Conservation (phyloP, 2,888 invertebrate genomes). For the Thyatira batis region DNA sequence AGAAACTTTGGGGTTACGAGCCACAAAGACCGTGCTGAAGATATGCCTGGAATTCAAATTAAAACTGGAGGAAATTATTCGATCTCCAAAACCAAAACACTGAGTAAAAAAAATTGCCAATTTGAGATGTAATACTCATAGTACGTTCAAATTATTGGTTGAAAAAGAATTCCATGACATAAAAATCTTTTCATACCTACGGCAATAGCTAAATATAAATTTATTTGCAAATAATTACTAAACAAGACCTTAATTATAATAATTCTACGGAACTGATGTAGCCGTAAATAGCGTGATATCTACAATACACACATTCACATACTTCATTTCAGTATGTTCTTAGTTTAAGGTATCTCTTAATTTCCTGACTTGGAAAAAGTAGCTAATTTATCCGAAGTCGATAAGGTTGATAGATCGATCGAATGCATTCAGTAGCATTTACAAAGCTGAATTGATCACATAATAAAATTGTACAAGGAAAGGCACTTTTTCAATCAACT, state of each 20-base stretch:
- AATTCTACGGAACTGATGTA: too few species aligned
- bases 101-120: not conserved
- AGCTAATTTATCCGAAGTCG: slow-evolving; percentile 9
- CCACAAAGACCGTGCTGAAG: slow-evolving; percentile 9
- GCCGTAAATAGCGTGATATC: too few species aligned
- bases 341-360: too few species aligned
- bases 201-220: too few species aligned
- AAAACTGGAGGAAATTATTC: not conserved
- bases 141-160: too few species aligned
- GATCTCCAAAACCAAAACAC: not conserved
- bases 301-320: too few species aligned
- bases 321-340: too few species aligned
- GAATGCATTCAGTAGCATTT: slow-evolving; percentile 47
- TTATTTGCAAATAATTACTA: too few species aligned
- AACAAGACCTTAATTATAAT: too few species aligned
- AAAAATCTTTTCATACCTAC: too few species aligned
- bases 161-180: too few species aligned
- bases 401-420: slow-evolving; percentile 42
- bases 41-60: not conserved
- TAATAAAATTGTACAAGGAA: slow-evolving; percentile 60
- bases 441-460: slow-evolving; percentile 50
- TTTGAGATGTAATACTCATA: too few species aligned
- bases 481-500: slow-evolving; percentile 73
- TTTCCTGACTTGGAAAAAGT: not conserved
- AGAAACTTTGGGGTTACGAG: slow-evolving; percentile 31